Base-by-base conservation (phyloP, 2,888 invertebrate genomes). In the Andrena praecox region DNA sequence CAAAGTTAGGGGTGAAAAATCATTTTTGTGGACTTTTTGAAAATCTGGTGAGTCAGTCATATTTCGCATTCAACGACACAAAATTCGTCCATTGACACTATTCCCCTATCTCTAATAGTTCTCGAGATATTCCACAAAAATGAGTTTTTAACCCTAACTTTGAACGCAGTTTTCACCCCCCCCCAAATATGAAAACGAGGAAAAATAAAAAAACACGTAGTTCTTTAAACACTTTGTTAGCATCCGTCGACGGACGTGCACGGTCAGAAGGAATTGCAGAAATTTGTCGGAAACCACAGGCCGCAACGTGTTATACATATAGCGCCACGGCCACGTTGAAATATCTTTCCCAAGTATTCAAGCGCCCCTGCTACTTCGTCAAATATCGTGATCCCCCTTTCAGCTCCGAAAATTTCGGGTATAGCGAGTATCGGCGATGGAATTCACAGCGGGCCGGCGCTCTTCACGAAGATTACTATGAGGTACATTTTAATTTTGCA, bases 311-410 rank as follows among this genome's bases (percentile, higher is more conserved):
- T 80, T 77, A 68, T 72, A 54, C 31, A 64, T 72, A 54, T 42
- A 64, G 76, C 54, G 71, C 62, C 68, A 48, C 29, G 24, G 54
- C 24, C 52, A 71, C 66, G 66, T 56, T 42, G 64, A 29, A 70
- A 79, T 79, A 79, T 75, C 54, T 48, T 52, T 68, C 42, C 50
- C 35, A 72, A 72, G 77, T 80, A 72, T 77, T 77, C 71, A 63
- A 71, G 24, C 77, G 50, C 5, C n/a, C 63, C 20, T 31, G 62
- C 68, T 68, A 73, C 72, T 68, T 77, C 33, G 29, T 68, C 60
- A 80, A 66, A 77, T 77, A 71, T 67, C 77, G 60, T 16, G 54
- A 42, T 52, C 67, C 66, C 35, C 2, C 12, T 24, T 42, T 60
- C 69, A 27, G 10, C 6, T 31, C 62, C 62, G 10, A 48, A 62